Conservation (phyloP, 37 sponge, comb jelly and placozoan genomes). For the Agelas oroides region DNA sequence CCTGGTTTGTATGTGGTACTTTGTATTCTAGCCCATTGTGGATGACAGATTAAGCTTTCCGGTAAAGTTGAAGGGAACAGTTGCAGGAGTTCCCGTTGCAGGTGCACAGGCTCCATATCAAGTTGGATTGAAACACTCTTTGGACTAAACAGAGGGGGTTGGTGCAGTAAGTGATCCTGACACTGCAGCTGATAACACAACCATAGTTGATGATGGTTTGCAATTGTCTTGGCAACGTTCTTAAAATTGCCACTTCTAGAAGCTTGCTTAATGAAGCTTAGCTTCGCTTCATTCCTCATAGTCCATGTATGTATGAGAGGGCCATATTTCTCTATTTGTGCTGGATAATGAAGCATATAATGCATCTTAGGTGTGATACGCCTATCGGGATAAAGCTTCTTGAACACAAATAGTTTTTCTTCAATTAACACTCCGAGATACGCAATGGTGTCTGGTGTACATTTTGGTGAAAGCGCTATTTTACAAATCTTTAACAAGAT, state of each 20-base stretch:
- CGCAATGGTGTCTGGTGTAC: slow-evolving; percentile 38
- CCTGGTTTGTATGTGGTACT: no score
- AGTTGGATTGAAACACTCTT: no score
- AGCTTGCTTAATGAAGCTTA: slow-evolving; percentile 39
- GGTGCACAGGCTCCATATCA: no score
- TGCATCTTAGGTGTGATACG: slow-evolving; percentile 36
- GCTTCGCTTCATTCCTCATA: slow-evolving; percentile 52
- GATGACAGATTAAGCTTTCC: no score
- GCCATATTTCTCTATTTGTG: slow-evolving; percentile 42
- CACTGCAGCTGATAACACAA: not conserved
- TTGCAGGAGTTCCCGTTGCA: no score
- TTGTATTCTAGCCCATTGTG: no score
- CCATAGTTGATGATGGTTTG: not conserved
- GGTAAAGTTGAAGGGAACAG: no score
- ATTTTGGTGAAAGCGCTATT: no score
- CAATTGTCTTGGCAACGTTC: slow-evolving; percentile 11
- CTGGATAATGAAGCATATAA: slow-evolving; percentile 57
- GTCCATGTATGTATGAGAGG: slow-evolving; percentile 56
- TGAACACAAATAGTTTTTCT: slow-evolving; percentile 34
- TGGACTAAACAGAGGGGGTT: no score
- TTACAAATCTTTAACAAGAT: no score
- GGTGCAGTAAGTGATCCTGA: no score
- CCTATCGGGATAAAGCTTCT: slow-evolving; percentile 28
- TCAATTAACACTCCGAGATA: slow-evolving; percentile 36
- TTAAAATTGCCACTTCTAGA: slow-evolving; percentile 40